Evolutionary conservation across 1,140 invertebrate species (phyloP).

Genomic region (Ephestia elutella): DNA sequence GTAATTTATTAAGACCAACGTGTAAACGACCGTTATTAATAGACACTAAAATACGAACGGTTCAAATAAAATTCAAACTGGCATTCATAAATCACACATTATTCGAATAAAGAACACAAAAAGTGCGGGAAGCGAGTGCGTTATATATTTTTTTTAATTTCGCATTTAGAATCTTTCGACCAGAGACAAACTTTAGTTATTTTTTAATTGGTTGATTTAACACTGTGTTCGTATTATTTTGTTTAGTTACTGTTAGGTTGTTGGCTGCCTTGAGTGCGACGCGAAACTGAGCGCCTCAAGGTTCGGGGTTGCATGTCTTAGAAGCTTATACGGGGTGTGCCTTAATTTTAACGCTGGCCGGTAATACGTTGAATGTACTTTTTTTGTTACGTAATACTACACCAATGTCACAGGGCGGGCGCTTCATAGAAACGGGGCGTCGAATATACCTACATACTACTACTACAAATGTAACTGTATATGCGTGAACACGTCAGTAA

Average conservation of each 20-base stretch:
- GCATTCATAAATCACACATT: slow-evolving; percentile 1
- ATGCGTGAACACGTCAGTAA: too few relatives aligned
- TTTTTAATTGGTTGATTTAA: slow-evolving; percentile 20
- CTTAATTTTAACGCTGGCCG: not conserved
- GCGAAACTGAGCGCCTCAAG: slow-evolving; percentile 36
- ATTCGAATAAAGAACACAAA: slow-evolving; percentile 9
- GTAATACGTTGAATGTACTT: not conserved
- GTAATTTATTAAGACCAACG: not conserved
- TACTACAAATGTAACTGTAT: too few relatives aligned
- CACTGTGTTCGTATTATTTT: slow-evolving; percentile 18
- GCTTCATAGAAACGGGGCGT: too few relatives aligned
- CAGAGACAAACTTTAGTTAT: slow-evolving; percentile 24
- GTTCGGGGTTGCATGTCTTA: slow-evolving; percentile 34
- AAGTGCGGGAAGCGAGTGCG: slow-evolving; percentile 16
- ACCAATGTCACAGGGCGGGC: too few relatives aligned
- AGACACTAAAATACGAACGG: not conserved
- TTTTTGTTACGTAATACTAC: too few relatives aligned
- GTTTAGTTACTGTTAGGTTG: slow-evolving; percentile 37
- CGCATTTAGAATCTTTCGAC: slow-evolving; percentile 18
- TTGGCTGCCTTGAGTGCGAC: slow-evolving; percentile 32
- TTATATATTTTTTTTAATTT: slow-evolving; percentile 16
- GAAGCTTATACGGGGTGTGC: slow-evolving; percentile 32
- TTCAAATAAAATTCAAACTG: not conserved
- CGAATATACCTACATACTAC: too few relatives aligned
- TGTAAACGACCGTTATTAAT: too few relatives aligned